These are phyloP conservation scores for Pomacea canaliculata DNA, from an alignment of 2,888 invertebrate genomes.

Conservation along the genomic window DNA sequence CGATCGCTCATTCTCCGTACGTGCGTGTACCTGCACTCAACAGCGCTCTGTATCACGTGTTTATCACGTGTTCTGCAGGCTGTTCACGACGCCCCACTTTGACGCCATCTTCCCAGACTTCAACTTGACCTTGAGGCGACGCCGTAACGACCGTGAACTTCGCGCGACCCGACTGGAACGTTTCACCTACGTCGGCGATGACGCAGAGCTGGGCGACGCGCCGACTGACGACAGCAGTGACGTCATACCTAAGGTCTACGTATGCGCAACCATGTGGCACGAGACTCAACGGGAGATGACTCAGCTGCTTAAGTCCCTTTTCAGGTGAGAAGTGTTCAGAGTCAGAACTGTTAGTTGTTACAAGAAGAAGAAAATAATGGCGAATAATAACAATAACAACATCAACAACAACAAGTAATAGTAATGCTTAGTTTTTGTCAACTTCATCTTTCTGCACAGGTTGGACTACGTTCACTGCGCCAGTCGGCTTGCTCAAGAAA, in stretches of 20 bases:
- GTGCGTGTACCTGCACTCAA: no score
- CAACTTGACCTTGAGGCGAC: slow-evolving; percentile 90
- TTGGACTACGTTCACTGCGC: slow-evolving; percentile 69
- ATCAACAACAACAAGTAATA: not conserved
- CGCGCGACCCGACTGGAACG: slow-evolving; percentile 50
- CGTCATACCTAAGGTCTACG: slow-evolving; percentile 78
- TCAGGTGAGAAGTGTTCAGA: slow-evolving; percentile 49
- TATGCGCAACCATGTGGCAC: slow-evolving; percentile 99
- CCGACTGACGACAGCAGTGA: slow-evolving; percentile 29
- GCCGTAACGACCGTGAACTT: slow-evolving; percentile 84
- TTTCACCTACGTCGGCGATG: slow-evolving; percentile 51
- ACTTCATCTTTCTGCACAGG: slow-evolving; percentile 40
- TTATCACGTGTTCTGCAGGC: slow-evolving; percentile 32
- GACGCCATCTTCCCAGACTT: slow-evolving; percentile 92
- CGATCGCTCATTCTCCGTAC: no score
- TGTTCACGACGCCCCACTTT: slow-evolving; percentile 73
- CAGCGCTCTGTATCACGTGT: no score
- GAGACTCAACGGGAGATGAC: slow-evolving; percentile 84
- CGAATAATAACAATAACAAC: not conserved
- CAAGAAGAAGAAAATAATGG: no score
- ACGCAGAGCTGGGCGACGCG: slow-evolving; percentile 41
- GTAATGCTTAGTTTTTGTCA: not conserved
- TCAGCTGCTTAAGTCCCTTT: slow-evolving; percentile 88
- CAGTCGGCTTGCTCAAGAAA: slow-evolving; percentile 66
- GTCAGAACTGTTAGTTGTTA: not conserved